Evolutionary conservation across 2,797 vertebrate genomes (phyloP), one percentile per base, ranked within the genome.

Genomic region (Mormyrops boulengeri): DNA sequence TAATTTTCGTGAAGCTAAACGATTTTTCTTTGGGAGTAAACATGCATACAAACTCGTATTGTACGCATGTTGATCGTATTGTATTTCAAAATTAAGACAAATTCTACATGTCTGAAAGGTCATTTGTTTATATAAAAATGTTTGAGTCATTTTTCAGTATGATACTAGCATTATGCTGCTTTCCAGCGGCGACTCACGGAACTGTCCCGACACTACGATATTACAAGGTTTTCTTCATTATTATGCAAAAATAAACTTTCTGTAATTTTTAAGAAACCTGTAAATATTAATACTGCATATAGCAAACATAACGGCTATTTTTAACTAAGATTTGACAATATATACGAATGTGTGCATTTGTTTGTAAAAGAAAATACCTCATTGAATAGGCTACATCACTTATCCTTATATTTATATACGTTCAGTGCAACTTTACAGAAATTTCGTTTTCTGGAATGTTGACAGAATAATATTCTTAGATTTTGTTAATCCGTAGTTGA

Each of bases 101-200:
- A 8, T 50, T 82, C 50, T 84, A n/a, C 8, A 84, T 84, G 2
- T 44, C 19, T 84, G 17, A n/a, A 38, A 55, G 11, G 34, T 55
- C 52, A 52, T 85, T 52, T 38, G 52, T 30, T 38, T 34, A 34
- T 57, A 22, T 19, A 3, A 8, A 85, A 52, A 6, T 14, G 12
- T 82, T 19, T 91, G 94, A 92, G 94, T 95, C 93, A 94, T 95
- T 92, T 94, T 94, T 50, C 3, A 14, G 17, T 12, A 69, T 49
- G 91, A 93, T 90, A 92, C 90, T 66, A 91, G 92, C 93, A 94
- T 93, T 94, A 93, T 93, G 89, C 91, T 87, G 90, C 94, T 93
- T 90, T 86, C 88, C 88, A 91, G 88, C 34, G 91, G 89, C 22
- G 50, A 84, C 62, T 62, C 22, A n/a, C 41, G 88, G 88, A 91